Base-by-base conservation (phyloP, 2,797 vertebrate species). In the Siniperca scherzeri region DNA sequence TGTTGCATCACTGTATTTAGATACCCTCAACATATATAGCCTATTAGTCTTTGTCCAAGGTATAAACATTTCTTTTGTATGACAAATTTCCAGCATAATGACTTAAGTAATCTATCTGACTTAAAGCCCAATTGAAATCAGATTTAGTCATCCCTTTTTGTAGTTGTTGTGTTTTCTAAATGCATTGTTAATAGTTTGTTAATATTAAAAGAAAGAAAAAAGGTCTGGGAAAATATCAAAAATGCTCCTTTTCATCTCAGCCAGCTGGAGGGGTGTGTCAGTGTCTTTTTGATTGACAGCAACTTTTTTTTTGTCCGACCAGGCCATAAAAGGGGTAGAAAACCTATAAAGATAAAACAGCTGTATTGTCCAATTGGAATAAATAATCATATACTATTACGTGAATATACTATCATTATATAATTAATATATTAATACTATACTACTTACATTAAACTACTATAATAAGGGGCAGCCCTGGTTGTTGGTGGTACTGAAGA, bases 81-180 rank as follows among this genome's bases (percentile, higher is more conserved):
- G 38, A 40, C 38, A 40, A 40, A 40, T 2, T 17, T 48, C 69
- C 38, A 70, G 30, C 22, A 44, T 56, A 74, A 67, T 66, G 48
- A 61, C 64, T 74, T 60, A 19, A 57, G 62, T 66, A 33, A 67
- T 81, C 22, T 55, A 60, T 70, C 14, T 25, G 33, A 66, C 33
- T 60, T 70, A n/a, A 62, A 21, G 42, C n/a, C 53, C n/a, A 27
- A 25, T n/a, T 55, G 36, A 62, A 40, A 22, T 40, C 36, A 62
- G 21, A 61, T 61, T 11, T 17, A 48, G 46, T 48, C 46, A 40
- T 40, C 38, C 38, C 40, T 42, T 42, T 42, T 42, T 42, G 40
- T 42, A 42, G 11, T 42, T 42, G 40, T 42, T 12, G 40, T 42
- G 40, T 42, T 19, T 50, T 50, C 14, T 44, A 14, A 44, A 44